Evolutionary conservation across 2,113 vertebrate species (phyloP).

Genomic region (Oxygymnocypris stewartii): DNA sequence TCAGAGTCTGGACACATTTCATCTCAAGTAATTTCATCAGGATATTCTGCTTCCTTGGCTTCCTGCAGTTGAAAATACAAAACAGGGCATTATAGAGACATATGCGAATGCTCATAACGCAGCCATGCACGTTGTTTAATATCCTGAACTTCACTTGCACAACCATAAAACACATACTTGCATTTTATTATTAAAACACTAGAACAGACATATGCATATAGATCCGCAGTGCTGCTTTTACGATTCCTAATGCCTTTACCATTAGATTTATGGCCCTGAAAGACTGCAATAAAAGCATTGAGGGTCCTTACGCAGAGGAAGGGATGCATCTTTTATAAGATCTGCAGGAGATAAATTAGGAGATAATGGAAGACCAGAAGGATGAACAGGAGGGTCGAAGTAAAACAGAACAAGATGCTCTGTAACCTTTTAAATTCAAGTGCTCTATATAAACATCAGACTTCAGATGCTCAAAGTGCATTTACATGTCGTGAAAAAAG

Average conservation of each 20-base stretch:
- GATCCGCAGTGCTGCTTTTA: not conserved
- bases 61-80: not conserved
- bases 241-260: conserved; percentile 19
- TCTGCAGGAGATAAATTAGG: not conserved
- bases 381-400: conserved; percentile 11
- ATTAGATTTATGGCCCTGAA: conserved; percentile 21
- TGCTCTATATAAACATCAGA: not conserved
- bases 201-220: not conserved
- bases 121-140: not conserved
- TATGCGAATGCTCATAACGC: not conserved
- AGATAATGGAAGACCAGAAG: conserved; percentile 15
- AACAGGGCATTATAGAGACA: not conserved
- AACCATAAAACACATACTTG: not conserved
- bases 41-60: conserved; percentile 9
- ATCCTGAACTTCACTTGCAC: not conserved
- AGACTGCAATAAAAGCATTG: conserved; percentile 37
- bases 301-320: conserved; percentile 9
- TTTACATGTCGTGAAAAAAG: not conserved
- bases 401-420: not conserved
- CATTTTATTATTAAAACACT: not conserved
- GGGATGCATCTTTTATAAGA: conserved; percentile 32
- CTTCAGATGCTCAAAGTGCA: not conserved
- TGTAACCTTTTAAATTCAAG: conserved; percentile 10
- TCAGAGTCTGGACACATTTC: conserved; percentile 9
- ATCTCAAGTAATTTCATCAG: conserved; percentile 19